These are phyloP conservation scores for Aricia agestis DNA, from an alignment of 1,140 invertebrate species.

Conservation along the genomic window DNA sequence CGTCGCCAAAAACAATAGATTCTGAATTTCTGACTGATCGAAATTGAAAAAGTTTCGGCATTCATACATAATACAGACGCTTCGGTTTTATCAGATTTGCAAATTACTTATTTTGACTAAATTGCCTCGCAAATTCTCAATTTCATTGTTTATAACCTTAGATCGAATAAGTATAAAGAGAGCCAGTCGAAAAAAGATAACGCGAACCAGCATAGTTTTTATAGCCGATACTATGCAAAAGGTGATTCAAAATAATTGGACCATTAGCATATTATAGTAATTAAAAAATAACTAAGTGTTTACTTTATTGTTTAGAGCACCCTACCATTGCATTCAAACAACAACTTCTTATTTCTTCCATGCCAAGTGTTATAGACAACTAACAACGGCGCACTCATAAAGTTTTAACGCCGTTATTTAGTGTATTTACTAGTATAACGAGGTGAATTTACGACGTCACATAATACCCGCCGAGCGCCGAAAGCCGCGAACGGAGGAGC, in stretches of 20 bases:
- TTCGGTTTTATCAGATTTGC: neutral
- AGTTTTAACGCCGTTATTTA: neutral
- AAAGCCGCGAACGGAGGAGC: slow-evolving; percentile 21
- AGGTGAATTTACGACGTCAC: slow-evolving; percentile 14
- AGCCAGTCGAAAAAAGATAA: no score
- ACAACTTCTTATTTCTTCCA: no score
- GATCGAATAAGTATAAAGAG: no score
- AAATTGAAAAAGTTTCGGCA: neutral
- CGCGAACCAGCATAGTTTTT: no score
- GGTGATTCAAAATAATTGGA: no score
- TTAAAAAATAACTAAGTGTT: no score
- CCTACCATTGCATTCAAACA: no score
- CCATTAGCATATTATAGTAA: no score
- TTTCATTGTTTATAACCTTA: no score
- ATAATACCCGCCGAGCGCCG: slow-evolving; percentile 18
- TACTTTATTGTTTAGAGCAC: no score
- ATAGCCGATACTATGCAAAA: no score
- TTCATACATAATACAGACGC: neutral
- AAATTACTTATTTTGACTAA: neutral
- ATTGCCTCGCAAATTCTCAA: neutral
- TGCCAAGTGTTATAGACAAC: no score
- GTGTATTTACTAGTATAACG: slow-evolving; percentile 6
- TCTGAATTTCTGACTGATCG: neutral
- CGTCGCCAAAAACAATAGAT: neutral
- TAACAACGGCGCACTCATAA: neutral